phyloP scores from a whole-genome alignment of 2,797 vertebrate species.

The Agapornis canus region DNA sequence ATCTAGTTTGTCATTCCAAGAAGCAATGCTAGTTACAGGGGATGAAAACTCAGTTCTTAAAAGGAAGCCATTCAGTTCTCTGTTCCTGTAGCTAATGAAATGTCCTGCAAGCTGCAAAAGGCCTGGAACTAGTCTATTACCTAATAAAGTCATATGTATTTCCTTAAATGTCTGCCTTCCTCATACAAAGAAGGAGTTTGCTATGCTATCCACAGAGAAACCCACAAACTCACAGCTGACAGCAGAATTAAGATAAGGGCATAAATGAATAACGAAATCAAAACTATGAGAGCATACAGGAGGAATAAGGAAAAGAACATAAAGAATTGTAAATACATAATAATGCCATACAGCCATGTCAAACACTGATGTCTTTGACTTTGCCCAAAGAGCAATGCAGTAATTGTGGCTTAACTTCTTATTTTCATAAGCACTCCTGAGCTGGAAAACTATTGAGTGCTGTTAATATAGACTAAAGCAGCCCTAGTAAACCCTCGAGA shows the following conservation, averaged over 20 bases:
- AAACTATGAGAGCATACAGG: not conserved
- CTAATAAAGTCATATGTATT: not conserved
- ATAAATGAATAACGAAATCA: not conserved
- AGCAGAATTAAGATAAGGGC: not conserved
- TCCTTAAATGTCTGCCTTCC: not conserved
- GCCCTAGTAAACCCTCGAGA: not conserved
- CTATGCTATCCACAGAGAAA: not conserved
- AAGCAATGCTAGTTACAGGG: not conserved
- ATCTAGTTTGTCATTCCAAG: not conserved
- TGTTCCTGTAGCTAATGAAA: not conserved
- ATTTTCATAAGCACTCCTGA: not conserved
- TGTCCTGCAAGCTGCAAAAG: not conserved
- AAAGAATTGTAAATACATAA: not conserved
- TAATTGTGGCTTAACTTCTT: not conserved
- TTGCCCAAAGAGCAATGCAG: not conserved
- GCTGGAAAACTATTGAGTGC: not conserved
- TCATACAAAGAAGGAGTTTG: not conserved
- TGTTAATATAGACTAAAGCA: not conserved
- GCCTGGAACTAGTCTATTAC: not conserved
- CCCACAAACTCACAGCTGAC: not conserved
- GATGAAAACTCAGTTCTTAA: not conserved
- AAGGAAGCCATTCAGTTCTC: not conserved
- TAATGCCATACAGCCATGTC: not conserved
- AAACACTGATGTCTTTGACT: not conserved
- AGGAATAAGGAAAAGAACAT: not conserved